Conservation (phyloP, 2,797 vertebrate genomes). For the Tragelaphus oryx region DNA sequence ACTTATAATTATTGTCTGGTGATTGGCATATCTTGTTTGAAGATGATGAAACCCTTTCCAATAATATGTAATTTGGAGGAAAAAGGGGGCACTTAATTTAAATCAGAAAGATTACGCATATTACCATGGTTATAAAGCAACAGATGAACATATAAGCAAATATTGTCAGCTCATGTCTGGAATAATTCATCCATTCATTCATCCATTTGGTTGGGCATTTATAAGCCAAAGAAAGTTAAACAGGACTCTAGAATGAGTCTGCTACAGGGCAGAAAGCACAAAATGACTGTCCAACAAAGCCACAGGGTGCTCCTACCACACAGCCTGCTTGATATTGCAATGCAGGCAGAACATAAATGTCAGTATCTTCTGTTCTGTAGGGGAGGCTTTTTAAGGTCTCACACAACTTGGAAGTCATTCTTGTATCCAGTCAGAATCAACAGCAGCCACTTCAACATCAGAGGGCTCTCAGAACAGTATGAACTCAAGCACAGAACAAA, state of each 20-base stretch:
- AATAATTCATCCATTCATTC: not conserved
- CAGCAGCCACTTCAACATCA: slow-evolving; percentile 47
- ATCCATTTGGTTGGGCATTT: not conserved
- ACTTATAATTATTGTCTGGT: not conserved
- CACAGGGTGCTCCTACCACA: not conserved
- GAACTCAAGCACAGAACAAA: not conserved
- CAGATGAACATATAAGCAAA: not conserved
- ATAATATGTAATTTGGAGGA: not conserved
- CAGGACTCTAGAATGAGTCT: not conserved
- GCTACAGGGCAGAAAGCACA: not conserved
- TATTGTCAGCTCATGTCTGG: not conserved
- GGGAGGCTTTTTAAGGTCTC: slow-evolving; percentile 36
- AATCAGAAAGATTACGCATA: not conserved
- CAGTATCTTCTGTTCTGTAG: slow-evolving; percentile 17
- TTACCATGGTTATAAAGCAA: not conserved
- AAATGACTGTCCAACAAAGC: not conserved
- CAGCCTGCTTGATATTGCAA: not conserved
- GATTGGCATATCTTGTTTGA: slow-evolving; percentile 24
- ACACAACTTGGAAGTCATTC: slow-evolving; percentile 49
- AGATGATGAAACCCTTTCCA: not conserved
- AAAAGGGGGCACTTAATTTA: not conserved
- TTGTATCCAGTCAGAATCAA: slow-evolving; percentile 16
- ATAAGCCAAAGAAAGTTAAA: not conserved
- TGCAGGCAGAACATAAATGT: not conserved
- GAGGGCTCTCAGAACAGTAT: slow-evolving; percentile 12